Percentiles rank a stretch among this genome's conserved stretches.
Conservation (phyloP, 2,113 vertebrate species). For the Aptenodytes patagonicus region DNA sequence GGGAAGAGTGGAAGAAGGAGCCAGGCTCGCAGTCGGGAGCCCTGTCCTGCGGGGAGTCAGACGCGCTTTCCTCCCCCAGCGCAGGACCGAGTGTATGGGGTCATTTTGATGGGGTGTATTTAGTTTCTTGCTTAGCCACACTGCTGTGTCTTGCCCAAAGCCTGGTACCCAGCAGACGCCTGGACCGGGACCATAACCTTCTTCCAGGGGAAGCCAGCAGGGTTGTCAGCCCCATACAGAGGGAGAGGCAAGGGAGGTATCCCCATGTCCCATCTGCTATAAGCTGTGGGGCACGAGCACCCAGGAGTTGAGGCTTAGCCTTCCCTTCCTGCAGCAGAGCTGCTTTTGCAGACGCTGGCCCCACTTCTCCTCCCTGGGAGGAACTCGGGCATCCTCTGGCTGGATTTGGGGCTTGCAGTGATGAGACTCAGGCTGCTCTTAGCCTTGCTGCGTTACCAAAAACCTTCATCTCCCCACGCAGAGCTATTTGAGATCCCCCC, state of each 20-base stretch:
- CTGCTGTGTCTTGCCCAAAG: neutral
- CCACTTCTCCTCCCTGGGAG: neutral
- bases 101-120: neutral
- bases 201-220: neutral
- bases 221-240: neutral
- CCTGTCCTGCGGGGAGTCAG: no score
- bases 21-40: neutral
- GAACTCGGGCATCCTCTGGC: neutral
- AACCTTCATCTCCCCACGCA: neutral
- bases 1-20: neutral
- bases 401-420: neutral
- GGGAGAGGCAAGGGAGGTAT: neutral
- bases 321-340: neutral
- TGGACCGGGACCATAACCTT: neutral
- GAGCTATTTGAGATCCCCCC: neutral
- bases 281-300: neutral
- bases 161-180: neutral
- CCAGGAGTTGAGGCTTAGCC: neutral
- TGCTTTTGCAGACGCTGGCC: neutral
- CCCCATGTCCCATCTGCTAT: neutral
- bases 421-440: neutral
- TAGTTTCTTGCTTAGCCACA: neutral
- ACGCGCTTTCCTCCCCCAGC: neutral
- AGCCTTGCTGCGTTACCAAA: neutral
- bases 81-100: fast-evolving